phyloP scores from a whole-genome alignment of 2,113 vertebrate species.

The Sorex fumeus region DNA sequence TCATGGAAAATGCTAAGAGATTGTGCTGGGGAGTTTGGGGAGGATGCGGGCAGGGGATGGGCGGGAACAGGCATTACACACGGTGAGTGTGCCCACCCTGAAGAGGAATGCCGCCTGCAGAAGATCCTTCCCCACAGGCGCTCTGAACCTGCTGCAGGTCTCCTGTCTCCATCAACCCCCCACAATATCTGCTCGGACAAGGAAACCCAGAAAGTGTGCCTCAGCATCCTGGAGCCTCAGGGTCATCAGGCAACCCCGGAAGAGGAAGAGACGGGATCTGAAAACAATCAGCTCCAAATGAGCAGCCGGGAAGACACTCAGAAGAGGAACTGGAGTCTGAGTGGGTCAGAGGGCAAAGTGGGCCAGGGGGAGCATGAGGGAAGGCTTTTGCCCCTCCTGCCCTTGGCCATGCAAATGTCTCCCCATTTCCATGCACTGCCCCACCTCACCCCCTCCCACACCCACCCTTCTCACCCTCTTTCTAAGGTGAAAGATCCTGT shows the following conservation, averaged over 20 bases:
- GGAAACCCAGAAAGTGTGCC: not conserved
- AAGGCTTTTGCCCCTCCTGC: not conserved
- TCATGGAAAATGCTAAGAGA: not conserved
- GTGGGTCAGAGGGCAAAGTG: no score
- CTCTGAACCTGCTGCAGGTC: no score
- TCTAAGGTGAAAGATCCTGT: not conserved
- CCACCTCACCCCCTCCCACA: not conserved
- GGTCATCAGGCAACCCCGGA: not conserved
- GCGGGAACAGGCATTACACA: not conserved
- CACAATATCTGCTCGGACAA: not conserved
- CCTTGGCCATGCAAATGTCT: no score
- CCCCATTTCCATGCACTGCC: no score
- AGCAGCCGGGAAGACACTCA: not conserved
- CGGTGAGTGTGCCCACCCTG: not conserved
- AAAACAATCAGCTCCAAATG: not conserved
- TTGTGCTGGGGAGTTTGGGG: not conserved
- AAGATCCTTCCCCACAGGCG: no score
- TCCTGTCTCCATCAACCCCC: not conserved
- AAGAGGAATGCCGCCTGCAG: no score
- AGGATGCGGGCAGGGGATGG: fast-evolving
- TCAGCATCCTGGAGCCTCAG: not conserved
- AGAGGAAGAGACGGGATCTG: not conserved
- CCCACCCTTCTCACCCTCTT: not conserved
- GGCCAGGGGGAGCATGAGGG: no score
- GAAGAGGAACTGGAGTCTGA: not conserved